Base-by-base conservation (phyloP, 2,797 vertebrate genomes). In the Eupleurogrammus muticus region DNA sequence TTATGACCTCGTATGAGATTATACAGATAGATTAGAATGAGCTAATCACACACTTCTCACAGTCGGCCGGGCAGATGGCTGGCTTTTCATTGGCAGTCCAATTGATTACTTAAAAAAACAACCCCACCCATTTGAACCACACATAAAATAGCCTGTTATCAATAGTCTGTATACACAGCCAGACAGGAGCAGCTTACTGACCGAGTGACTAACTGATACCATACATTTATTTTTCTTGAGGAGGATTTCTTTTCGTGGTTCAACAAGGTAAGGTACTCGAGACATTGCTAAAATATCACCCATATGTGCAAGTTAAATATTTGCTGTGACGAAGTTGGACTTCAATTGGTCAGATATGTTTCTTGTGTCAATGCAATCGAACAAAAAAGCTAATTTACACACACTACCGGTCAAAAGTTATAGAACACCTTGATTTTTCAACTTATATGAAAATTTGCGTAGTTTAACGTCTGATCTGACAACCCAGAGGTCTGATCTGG, bases 111-210 rank as follows among this genome's bases (percentile, higher is more conserved):
- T 58, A 60, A 70, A 60, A 70, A 73, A 79, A 71, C 23, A 75
- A 90, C 76, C 82, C 84, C 92, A 80, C 94, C 94, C 92, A 82
- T 84, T 79, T 75, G 77, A 80, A 86, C 77, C 68, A 83, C 87
- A 87, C 62, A 88, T 75, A 77, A 71, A 80, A 70, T 55, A 70
- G 47, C 59, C 40, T 62, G 78, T 49, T 49, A 60, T 67, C 79
- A 86, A 67, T 54, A 49, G 56, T 10, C 9, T 68, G 57, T 59
- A 75, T 60, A 66, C 78, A 86, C 67, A 86, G 72, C 46, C 58
- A 54, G 60, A 70, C 70, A 79, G 82, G 69, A 81, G 54, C 62
- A 62, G 60, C 10, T 71, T 28, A 61, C 63, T 34, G 28, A 59
- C 28, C 6, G 28, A 28, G 28, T 28, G n/a, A 57, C 17, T 53